phyloP scores from a whole-genome alignment of 2,888 invertebrate species.

The Rosalia funebris region DNA sequence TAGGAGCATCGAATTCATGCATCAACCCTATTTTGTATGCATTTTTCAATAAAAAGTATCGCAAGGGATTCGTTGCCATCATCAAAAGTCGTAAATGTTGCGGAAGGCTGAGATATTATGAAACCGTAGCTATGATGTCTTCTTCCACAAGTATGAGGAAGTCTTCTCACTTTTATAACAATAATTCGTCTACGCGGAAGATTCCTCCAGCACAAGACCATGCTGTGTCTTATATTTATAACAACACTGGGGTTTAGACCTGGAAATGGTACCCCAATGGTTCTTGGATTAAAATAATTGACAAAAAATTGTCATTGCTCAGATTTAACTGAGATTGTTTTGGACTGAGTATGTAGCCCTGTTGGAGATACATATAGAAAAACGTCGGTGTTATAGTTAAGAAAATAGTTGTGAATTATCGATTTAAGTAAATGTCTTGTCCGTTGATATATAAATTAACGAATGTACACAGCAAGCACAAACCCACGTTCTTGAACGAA shows the following conservation, averaged over 20 bases:
- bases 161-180: conserved; percentile 85
- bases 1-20: conserved; percentile 94
- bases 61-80: conserved; percentile 89
- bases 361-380: conserved; percentile 8
- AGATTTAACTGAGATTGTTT: conserved; percentile 31
- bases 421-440: conserved; percentile 32
- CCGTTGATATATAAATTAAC: conserved; percentile 26
- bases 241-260: conserved; percentile 78
- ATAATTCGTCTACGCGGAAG: conserved; percentile 66
- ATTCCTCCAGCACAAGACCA: conserved; percentile 60
- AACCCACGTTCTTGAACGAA: conserved; percentile 30
- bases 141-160: conserved; percentile 87
- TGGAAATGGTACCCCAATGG: conserved; percentile 49
- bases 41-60: conserved; percentile 93
- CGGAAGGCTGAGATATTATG: conserved; percentile 85
- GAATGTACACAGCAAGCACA: conserved; percentile 29
- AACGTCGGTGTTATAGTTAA: conserved; percentile 34
- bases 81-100: conserved; percentile 84
- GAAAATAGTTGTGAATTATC: conserved; percentile 33
- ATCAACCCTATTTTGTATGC: conserved; percentile 95
- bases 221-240: conserved; percentile 69
- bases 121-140: conserved; percentile 86
- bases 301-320: conserved; percentile 32
- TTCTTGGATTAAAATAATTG: conserved; percentile 18
- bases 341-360: conserved; percentile 34